Base-by-base conservation (phyloP, 2,888 invertebrate genomes). In the Drosophila tanythrix region DNA sequence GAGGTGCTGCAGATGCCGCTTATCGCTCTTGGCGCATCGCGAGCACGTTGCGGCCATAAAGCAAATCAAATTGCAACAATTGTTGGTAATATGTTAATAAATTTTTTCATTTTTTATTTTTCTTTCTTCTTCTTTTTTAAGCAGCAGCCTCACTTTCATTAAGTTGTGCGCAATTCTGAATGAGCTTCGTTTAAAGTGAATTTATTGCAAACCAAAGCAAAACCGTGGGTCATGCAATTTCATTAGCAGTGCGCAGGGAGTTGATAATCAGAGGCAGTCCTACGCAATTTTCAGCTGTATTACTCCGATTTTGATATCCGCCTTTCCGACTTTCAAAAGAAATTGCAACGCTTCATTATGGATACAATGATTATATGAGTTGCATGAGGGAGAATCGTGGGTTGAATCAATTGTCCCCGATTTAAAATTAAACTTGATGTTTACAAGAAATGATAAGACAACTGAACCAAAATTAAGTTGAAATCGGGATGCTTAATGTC, bases 41-140 rank as follows among this genome's bases (percentile, higher is more conserved):
- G 46, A 50, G 74, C 87, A 87, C 87, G 87, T 83, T 78, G 80
- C 59, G 68, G 64, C 75, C 82, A 87, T 87, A 87, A 90, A 87
- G 87, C 85, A 90, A 87, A 87, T 90, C 82, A 90, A 90, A 87
- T 90, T 88, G 87, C 87, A 89, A 88, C 87, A 87, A 90, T 87
- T 90, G 87, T 83, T 88, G 88, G 86, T 90, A 86, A 86, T 86
- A 86, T 90, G 90, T 86, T 86, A 88, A 86, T 86, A 86, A 89
- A 86, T 90, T 81, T 76, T 60, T 59, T 21, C 58, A 38, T 57
- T 57, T 61, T 27, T 21, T 29, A 33, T 33, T 33, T 33, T 48
- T 60, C 48, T 53, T 33, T 13, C 25, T 21, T 38, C 29, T 29
- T 53, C n/a, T 25, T 36, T 43, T 52, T 56, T 38, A 21, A 36